Evolutionary conservation across 2,797 vertebrate species (phyloP).

Genomic region (Falco peregrinus): DNA sequence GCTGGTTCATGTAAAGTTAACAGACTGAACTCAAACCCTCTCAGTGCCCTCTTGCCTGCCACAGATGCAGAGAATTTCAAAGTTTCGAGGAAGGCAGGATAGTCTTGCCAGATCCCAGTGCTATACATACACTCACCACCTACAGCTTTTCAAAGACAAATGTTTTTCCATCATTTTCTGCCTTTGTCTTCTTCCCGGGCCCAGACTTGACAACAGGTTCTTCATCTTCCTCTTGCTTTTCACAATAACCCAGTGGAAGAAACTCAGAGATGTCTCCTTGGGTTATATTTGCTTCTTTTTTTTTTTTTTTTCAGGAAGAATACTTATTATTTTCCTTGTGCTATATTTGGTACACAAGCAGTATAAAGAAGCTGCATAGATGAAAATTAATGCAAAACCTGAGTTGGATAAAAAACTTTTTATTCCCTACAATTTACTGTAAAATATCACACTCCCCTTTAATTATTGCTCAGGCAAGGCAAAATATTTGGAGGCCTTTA

Average conservation of each 20-base stretch:
- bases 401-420: not conserved
- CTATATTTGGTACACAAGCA: not conserved
- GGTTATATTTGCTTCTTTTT: not conserved
- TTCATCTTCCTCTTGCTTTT: not conserved
- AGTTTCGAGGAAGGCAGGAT: not conserved
- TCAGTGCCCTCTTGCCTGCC: not conserved
- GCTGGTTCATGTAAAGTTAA: not conserved
- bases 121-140: not conserved
- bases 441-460: not conserved
- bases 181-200: not conserved
- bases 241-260: not conserved
- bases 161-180: not conserved
- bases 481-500: not conserved
- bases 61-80: not conserved
- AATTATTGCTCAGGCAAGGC: not conserved
- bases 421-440: not conserved
- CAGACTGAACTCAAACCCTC: not conserved
- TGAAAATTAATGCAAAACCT: not conserved
- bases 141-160: not conserved
- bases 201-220: not conserved
- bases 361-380: not conserved
- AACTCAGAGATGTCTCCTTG: not conserved
- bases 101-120: not conserved
- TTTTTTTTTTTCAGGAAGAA: not conserved
- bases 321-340: not conserved